phyloP scores from a whole-genome alignment of 2,888 invertebrate species.

The Artemia sinica region DNA sequence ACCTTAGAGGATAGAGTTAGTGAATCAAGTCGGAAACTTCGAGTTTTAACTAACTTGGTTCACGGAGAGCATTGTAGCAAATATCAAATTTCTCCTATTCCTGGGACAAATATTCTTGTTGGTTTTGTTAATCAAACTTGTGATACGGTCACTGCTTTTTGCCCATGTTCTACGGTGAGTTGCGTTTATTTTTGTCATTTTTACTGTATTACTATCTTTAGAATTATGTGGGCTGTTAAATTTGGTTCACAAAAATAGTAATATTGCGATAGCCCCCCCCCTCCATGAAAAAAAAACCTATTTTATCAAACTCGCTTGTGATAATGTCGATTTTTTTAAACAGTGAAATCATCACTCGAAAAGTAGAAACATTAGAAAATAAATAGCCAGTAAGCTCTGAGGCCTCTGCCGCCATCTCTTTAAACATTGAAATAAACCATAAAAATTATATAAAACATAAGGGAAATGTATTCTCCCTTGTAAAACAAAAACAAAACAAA shows the following conservation, averaged over 20 bases:
- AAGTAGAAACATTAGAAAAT: no score
- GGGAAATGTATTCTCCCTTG: no score
- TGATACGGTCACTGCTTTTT: conserved; percentile 56
- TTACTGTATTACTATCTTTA: conserved; percentile 12
- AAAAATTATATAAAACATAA: no score
- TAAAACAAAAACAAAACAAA: no score
- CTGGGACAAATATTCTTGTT: conserved; percentile 71
- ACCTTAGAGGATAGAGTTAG: conserved; percentile 1
- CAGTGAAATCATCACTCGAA: no score
- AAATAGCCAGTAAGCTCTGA: no score
- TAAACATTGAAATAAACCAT: no score
- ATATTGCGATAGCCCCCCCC: background rate
- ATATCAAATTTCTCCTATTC: conserved; percentile 61
- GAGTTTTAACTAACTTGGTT: conserved; percentile 60
- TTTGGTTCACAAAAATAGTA: background rate
- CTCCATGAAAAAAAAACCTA: background rate
- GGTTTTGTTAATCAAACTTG: conserved; percentile 75
- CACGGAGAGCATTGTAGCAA: conserved; percentile 73
- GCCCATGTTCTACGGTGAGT: conserved; percentile 69
- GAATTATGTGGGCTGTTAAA: conserved; percentile 15
- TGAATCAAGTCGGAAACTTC: background rate
- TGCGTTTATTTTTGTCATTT: conserved; percentile 8
- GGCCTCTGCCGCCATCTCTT: no score
- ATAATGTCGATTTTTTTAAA: no score
- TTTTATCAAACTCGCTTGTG: no score